Conservation (phyloP, 2,113 vertebrate genomes). For the Colinus virginianus region DNA sequence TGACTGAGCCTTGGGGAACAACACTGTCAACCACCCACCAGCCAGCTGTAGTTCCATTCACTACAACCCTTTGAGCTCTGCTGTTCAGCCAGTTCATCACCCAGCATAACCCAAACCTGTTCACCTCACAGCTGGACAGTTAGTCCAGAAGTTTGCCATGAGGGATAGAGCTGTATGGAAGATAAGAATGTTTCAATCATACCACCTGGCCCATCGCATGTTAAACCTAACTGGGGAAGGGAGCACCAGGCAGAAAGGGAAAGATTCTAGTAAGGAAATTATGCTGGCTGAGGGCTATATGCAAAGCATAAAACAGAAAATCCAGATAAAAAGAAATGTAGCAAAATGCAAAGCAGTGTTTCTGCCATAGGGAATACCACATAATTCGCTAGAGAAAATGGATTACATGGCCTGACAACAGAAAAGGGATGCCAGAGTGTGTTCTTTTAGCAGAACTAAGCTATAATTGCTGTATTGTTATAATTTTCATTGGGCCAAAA, state of each 20-base stretch:
- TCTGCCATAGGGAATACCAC: slow-evolving; percentile 55
- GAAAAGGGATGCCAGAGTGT: slow-evolving; percentile 20
- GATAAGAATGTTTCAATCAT: neutral
- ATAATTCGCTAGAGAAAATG: slow-evolving; percentile 69
- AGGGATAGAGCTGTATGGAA: neutral
- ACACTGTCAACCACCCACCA: neutral
- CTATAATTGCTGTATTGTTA: slow-evolving; percentile 34
- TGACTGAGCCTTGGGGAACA: neutral
- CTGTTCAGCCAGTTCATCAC: neutral
- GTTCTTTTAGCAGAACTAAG: slow-evolving; percentile 46
- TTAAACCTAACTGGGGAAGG: neutral
- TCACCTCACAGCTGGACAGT: neutral
- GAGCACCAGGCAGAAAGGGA: neutral
- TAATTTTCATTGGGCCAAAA: slow-evolving; percentile 7
- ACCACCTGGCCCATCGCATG: neutral
- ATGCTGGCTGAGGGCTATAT: slow-evolving; percentile 35
- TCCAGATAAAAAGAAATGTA: slow-evolving; percentile 62
- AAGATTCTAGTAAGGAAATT: slow-evolving; percentile 28
- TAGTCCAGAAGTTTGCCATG: neutral
- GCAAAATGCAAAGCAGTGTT: slow-evolving; percentile 55
- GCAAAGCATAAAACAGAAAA: slow-evolving; percentile 60
- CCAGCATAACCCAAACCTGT: neutral
- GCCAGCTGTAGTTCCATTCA: neutral
- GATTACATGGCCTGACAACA: slow-evolving; percentile 66
- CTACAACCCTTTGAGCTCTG: neutral